Evolutionary conservation across 1,140 invertebrate genomes (phyloP), one percentile per base, ranked within the genome.

Genomic region (Hypothenemus hampei): DNA sequence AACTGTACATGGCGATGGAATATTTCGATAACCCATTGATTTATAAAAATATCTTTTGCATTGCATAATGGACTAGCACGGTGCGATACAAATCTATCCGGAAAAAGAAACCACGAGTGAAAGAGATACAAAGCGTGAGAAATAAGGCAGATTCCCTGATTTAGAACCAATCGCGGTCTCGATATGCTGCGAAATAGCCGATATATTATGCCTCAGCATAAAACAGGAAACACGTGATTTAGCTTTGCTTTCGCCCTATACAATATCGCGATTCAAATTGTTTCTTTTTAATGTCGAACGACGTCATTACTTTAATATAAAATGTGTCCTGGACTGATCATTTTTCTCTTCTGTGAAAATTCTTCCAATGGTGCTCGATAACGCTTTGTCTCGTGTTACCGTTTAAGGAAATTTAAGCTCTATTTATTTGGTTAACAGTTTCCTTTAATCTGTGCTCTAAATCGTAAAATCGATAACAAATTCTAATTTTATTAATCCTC

Each of bases 131-230:
- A 48, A 48, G 46, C 46, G 46, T 48, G 46, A 48, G 46, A 48
- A 46, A 48, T 48, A 48, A 48, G 46, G 46, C 46, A 48, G 46
- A 48, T 48, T 48, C 46, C 31, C 33, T 48, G 46, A 48, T 48
- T 48, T 48, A 48, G 46, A 48, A 23, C 46, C 46, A 48, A 36
- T 48, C 21, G 46, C 46, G 46, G 21, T 20, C 35, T 48, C 31
- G 46, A 48, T 48, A 48, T 36, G 31, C 33, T 21, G 20, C 11
- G 21, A 48, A 48, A 37, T 21, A 35, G 18, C 21, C 31, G 35
- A 48, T 48, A 48, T 48, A 48, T 48, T 48, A 48, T 48, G 31
- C 20, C 22, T 5, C 18, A 23, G 46, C 35, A 22, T 48, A 35
- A 48, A 48, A 48, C 31, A 48, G 46, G 46, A 48, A 48, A 48